These are phyloP conservation scores for Ophthalmolycus amberensis DNA, from an alignment of 2,113 vertebrate species.

Conservation along the genomic window DNA sequence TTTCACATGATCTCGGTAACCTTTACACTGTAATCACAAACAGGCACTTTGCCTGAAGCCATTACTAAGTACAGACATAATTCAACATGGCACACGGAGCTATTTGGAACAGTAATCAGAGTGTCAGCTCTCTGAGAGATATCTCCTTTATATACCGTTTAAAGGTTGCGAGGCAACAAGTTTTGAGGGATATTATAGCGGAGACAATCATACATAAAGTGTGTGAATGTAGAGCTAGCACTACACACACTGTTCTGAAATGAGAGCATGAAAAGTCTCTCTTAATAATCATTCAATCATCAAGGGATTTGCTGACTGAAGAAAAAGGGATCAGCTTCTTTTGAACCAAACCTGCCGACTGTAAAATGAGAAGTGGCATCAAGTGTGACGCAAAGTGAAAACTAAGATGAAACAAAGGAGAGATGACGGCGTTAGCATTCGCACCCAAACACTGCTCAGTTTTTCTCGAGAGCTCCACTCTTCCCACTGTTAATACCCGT, in stretches of 20 bases:
- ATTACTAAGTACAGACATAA: constrained; percentile 49
- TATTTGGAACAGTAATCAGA: constrained; percentile 38
- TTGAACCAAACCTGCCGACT: constrained; percentile 1
- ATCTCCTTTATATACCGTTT: not conserved
- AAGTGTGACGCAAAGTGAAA: constrained; percentile 2
- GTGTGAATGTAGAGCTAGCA: not conserved
- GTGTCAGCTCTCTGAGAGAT: not conserved
- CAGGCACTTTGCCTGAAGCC: constrained; percentile 55
- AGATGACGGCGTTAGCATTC: not conserved
- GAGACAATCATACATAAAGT: not conserved
- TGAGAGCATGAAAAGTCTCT: not conserved
- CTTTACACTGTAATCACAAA: constrained; percentile 69
- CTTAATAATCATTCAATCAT: not conserved
- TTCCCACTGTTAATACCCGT: not conserved
- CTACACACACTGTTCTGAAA: not conserved
- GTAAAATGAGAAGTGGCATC: constrained; percentile 4
- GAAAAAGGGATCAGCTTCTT: not conserved
- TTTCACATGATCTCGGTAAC: constrained; percentile 60
- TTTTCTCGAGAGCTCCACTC: not conserved
- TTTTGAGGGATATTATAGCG: not conserved
- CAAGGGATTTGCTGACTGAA: constrained; percentile 6
- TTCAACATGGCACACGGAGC: constrained; percentile 53
- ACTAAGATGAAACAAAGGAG: not conserved
- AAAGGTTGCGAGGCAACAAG: not conserved
- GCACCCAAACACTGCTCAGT: not conserved